phyloP scores from a whole-genome alignment of 2,797 vertebrate species.

The Loris lydekkerianus region DNA sequence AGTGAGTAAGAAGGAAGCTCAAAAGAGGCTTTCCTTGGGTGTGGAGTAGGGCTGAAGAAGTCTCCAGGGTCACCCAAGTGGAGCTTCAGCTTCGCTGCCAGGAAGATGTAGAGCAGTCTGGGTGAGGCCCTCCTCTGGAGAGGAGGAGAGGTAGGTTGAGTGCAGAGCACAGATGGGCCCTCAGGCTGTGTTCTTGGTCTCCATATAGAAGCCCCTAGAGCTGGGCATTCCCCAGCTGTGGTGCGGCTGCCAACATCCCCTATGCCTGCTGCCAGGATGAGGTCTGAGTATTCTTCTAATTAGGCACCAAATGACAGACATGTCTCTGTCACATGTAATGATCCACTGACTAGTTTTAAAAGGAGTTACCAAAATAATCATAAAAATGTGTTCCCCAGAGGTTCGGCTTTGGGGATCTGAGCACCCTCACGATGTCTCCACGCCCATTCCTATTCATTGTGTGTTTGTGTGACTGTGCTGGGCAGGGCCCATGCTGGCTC shows the following conservation, averaged over 20 bases:
- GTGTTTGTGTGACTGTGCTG: not conserved
- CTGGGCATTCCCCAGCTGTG: not conserved
- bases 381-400: conserved; percentile 19
- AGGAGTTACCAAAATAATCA: conserved; percentile 57
- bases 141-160: not conserved
- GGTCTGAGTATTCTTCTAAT: conserved; percentile 70
- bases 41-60: not conserved
- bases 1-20: not conserved
- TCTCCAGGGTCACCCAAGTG: not conserved
- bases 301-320: conserved; percentile 69
- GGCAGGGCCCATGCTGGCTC: not conserved
- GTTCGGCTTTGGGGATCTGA: not conserved
- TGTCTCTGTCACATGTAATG: conserved; percentile 56
- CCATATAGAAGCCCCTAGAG: not conserved
- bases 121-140: not conserved
- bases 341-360: conserved; percentile 64
- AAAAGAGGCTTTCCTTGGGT: not conserved
- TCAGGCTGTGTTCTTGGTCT: not conserved
- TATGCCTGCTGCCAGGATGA: not conserved
- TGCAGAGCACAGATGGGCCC: not conserved
- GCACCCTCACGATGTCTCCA: no score
- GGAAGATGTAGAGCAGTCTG: conserved; percentile 4
- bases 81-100: not conserved
- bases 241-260: not conserved
- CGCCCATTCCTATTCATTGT: not conserved